A percentile compares a stretch with the other conserved stretches of the same genome.
phyloP scores from a whole-genome alignment of 2,888 invertebrate species.

The Diachrysia chrysitis region DNA sequence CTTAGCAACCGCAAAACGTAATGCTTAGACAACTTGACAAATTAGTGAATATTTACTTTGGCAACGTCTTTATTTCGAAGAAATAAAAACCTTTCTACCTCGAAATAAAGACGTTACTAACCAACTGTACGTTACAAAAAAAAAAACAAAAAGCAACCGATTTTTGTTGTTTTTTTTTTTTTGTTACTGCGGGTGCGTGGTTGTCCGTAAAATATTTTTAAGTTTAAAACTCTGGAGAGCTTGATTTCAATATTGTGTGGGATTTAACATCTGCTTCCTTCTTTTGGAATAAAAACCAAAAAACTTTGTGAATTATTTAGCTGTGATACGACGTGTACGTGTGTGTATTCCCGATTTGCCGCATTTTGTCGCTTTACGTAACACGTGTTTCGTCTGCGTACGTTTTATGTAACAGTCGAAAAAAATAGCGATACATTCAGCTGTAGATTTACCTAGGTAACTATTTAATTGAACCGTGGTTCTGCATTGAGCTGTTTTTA shows the following conservation, averaged over 20 bases:
- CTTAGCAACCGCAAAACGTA: background rate
- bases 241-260: background rate
- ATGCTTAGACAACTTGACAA: background rate
- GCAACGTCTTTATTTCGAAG: background rate
- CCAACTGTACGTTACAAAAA: too few species aligned
- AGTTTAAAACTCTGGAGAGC: background rate
- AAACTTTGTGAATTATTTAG: background rate
- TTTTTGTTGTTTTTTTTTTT: too few species aligned
- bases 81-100: too few species aligned
- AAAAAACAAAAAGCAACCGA: too few species aligned
- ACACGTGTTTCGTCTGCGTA: background rate
- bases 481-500: too few species aligned
- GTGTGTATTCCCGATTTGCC: background rate
- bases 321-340: background rate
- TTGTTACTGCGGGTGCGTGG: too few species aligned
- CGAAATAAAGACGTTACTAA: too few species aligned
- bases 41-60: background rate
- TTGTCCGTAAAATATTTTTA: too few species aligned
- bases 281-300: background rate
- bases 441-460: background rate
- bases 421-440: background rate
- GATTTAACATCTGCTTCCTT: background rate
- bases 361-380: slow-evolving; percentile 1
- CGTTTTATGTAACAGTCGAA: slow-evolving; percentile 2
- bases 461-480: background rate